These are phyloP conservation scores for Pogona vitticeps DNA, from an alignment of 2,113 vertebrate genomes.

Conservation along the genomic window DNA sequence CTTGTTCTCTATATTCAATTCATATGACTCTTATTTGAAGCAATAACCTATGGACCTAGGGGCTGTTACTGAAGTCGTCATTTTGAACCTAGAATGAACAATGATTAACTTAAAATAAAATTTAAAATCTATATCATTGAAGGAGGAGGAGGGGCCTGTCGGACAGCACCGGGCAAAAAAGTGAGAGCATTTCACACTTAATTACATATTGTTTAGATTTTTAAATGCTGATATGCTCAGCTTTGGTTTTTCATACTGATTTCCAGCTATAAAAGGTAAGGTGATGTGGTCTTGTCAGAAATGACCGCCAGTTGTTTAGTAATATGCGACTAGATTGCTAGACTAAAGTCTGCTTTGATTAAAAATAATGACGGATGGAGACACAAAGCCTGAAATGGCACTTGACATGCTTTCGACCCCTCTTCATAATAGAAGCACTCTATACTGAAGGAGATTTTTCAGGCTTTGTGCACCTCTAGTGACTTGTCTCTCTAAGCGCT, in stretches of 20 bases:
- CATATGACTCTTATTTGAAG: background rate
- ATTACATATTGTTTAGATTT: background rate
- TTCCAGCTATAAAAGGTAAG: background rate
- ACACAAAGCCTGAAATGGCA: background rate
- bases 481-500: conserved; percentile 6
- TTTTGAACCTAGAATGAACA: conserved; percentile 3
- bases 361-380: conserved; percentile 3
- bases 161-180: background rate
- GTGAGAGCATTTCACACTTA: background rate
- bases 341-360: background rate
- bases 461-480: background rate
- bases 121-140: background rate
- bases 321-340: background rate
- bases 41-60: background rate
- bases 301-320: background rate
- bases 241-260: background rate
- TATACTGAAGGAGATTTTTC: background rate
- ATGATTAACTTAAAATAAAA: conserved; percentile 1
- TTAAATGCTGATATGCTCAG: background rate
- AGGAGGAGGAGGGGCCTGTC: background rate
- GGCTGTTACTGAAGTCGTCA: background rate
- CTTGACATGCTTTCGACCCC: background rate
- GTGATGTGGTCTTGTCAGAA: background rate
- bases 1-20: background rate
- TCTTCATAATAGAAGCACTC: background rate